Conservation (phyloP, 2,888 invertebrate species). For the Alsophila aescularia region DNA sequence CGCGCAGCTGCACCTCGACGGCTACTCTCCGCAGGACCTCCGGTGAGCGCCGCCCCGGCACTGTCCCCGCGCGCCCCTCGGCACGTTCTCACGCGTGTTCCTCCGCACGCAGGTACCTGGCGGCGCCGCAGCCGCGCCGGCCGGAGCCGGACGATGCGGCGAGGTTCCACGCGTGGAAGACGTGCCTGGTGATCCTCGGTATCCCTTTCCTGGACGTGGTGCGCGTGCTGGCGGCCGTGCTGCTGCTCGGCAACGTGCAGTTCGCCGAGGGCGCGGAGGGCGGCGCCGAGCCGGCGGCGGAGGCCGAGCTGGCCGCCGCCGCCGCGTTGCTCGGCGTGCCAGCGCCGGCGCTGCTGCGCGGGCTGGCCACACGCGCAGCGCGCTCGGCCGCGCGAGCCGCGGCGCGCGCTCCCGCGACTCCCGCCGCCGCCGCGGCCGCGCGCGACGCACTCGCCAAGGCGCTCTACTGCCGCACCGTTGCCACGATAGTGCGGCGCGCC, state of each 20-base stretch:
- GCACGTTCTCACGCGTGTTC: too few species aligned
- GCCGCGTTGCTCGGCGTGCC: constrained; percentile 91
- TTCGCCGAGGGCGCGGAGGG: constrained; percentile 92
- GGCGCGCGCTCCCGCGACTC: constrained; percentile 89
- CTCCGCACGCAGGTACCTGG: constrained; percentile 86
- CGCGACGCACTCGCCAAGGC: constrained; percentile 95
- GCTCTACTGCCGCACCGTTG: constrained; percentile 96
- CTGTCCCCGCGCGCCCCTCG: not conserved
- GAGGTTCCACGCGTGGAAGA: constrained; percentile 95
- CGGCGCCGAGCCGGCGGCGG: constrained; percentile 91
- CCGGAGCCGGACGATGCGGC: constrained; percentile 73
- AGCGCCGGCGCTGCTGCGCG: constrained; percentile 89
- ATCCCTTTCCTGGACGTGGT: constrained; percentile 98
- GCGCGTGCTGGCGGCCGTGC: constrained; percentile 94
- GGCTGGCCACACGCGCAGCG: constrained; percentile 90
- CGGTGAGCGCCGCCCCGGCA: constrained; percentile 78
- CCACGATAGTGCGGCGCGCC: constrained; percentile 95
- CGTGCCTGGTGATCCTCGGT: constrained; percentile 94
- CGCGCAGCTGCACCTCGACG: constrained; percentile 93
- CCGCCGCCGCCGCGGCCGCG: constrained; percentile 94
- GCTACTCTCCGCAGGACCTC: constrained; percentile 92
- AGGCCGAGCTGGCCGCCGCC: constrained; percentile 93
- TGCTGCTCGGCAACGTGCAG: constrained; percentile 96
- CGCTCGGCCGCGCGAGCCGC: constrained; percentile 88
- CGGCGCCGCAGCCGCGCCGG: constrained; percentile 86